phyloP scores from a whole-genome alignment of 2,888 invertebrate genomes.

The Timema podura region DNA sequence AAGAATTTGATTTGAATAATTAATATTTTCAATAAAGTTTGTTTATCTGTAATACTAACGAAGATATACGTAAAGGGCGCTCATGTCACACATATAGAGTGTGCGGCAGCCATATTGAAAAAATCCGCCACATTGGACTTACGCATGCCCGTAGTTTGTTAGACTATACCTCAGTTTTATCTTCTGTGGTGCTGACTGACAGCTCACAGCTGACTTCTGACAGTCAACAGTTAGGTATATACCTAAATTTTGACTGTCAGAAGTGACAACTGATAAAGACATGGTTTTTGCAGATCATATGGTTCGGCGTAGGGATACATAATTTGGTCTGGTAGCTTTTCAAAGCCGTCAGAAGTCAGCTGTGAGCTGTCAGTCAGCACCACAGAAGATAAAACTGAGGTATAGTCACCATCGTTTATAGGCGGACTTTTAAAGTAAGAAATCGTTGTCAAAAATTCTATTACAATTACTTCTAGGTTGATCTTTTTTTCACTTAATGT shows the following conservation, averaged over 20 bases:
- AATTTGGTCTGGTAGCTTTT: too few relatives aligned
- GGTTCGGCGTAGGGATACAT: too few relatives aligned
- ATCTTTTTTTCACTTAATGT: background rate
- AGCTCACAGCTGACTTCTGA: too few relatives aligned
- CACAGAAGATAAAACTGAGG: too few relatives aligned
- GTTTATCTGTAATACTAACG: background rate
- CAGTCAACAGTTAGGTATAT: too few relatives aligned
- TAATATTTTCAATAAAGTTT: background rate
- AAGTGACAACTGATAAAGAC: too few relatives aligned
- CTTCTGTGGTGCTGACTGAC: too few relatives aligned
- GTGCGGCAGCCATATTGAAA: background rate
- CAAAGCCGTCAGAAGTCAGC: too few relatives aligned
- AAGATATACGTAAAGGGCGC: background rate
- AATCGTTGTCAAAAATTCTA: slow-evolving; percentile 7
- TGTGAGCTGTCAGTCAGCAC: too few relatives aligned
- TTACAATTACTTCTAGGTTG: slow-evolving; percentile 14
- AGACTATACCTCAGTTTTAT: too few relatives aligned
- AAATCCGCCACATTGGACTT: background rate
- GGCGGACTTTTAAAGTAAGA: background rate
- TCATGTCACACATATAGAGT: background rate
- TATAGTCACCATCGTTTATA: slow-evolving; percentile 1
- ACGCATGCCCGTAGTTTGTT: background rate
- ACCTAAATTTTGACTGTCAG: too few relatives aligned
- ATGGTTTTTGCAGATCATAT: too few relatives aligned
- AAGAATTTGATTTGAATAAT: background rate